These are phyloP conservation scores for Coelinius sp. DNA, from an alignment of 2,888 invertebrate genomes.

Conservation along the genomic window DNA sequence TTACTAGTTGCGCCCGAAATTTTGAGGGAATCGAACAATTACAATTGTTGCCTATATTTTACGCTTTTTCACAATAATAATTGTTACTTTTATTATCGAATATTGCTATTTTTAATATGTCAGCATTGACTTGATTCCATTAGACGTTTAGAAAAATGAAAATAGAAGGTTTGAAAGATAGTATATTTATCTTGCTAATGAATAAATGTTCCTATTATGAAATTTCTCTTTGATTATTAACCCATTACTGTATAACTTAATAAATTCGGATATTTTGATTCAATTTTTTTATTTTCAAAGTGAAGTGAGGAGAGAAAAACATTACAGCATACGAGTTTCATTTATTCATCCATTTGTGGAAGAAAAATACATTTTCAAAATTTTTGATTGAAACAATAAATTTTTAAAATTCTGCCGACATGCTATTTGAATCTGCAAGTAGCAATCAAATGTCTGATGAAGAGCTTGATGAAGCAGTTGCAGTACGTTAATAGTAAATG, in stretches of 20 bases:
- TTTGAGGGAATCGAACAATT: not conserved
- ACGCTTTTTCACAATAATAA: not conserved
- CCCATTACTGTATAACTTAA: too few species aligned
- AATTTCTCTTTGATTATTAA: not conserved
- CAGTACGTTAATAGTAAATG: slow-evolving; percentile 3
- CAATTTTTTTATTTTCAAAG: not conserved
- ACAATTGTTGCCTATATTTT: slow-evolving; percentile 4
- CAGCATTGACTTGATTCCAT: not conserved
- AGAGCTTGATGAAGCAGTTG: slow-evolving; percentile 34
- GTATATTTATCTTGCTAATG: not conserved
- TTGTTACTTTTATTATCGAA: not conserved
- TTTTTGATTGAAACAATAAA: not conserved
- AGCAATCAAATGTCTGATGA: slow-evolving; percentile 28
- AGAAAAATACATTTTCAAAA: not conserved
- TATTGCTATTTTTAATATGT: not conserved
- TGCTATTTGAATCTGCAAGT: slow-evolving; percentile 18
- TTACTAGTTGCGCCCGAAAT: not conserved
- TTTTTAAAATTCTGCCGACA: not conserved
- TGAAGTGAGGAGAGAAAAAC: not conserved
- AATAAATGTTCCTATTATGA: not conserved
- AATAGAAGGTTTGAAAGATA: not conserved
- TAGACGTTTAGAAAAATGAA: not conserved
- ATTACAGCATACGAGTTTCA: not conserved
- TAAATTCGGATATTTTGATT: not conserved
- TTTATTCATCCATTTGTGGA: not conserved